Conservation (phyloP, 2,113 vertebrate genomes). For the Chiloscyllium plagiosum region DNA sequence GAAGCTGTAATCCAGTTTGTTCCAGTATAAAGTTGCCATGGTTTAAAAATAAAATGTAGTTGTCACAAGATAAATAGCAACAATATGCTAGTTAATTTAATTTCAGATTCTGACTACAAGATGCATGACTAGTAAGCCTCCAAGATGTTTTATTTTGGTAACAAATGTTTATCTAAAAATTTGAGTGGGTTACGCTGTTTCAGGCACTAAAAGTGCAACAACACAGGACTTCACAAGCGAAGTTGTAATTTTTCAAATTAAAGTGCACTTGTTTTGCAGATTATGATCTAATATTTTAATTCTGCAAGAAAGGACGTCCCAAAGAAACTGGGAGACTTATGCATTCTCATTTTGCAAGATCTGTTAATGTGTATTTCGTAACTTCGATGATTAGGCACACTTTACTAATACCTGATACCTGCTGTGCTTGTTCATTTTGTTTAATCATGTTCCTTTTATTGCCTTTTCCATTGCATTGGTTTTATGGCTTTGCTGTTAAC, state of each 20-base stretch:
- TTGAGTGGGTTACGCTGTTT: not conserved
- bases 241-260: not conserved
- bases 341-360: not conserved
- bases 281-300: not conserved
- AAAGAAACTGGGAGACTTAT: not conserved
- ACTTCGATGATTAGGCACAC: not conserved
- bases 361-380: not conserved
- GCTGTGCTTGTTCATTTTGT: not conserved
- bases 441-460: not conserved
- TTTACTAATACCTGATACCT: not conserved
- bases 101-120: not conserved
- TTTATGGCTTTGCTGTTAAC: constrained; percentile 47
- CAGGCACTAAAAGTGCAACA: not conserved
- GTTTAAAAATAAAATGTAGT: not conserved
- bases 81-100: not conserved
- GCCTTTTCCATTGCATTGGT: constrained; percentile 39
- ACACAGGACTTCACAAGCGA: not conserved
- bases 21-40: not conserved
- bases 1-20: not conserved
- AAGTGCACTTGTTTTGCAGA: not conserved
- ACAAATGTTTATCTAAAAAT: not conserved
- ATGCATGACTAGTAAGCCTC: not conserved
- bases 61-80: not conserved
- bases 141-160: not conserved
- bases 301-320: not conserved